Conservation (phyloP, 1,140 invertebrate genomes). For the Aphaenogaster ashmeadi region DNA sequence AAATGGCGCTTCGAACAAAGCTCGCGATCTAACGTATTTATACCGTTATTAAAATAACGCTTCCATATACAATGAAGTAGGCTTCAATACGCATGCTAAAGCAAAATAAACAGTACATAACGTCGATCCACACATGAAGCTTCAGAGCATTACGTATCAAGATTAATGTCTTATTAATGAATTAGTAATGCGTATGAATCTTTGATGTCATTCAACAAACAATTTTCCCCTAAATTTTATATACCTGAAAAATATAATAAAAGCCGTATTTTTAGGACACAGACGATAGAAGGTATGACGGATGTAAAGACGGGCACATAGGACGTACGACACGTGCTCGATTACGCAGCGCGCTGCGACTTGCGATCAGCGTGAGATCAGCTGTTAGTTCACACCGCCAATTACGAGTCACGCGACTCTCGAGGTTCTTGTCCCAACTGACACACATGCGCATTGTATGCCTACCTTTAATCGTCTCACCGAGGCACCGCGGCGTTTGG, state of each 20-base stretch:
- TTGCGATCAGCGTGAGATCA: slow-evolving; percentile 68
- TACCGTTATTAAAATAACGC: slow-evolving; percentile 17
- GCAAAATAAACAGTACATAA: neutral
- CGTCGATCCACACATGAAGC: neutral
- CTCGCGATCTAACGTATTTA: slow-evolving; percentile 20
- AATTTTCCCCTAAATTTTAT: neutral
- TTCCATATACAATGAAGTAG: neutral
- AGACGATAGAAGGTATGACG: neutral
- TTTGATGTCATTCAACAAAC: neutral
- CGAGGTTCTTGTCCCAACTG: slow-evolving; percentile 70
- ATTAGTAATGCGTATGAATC: neutral
- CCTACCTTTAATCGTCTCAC: slow-evolving; percentile 56
- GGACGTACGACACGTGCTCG: slow-evolving; percentile 16
- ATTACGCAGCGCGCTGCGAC: slow-evolving; percentile 45
- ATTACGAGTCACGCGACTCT: slow-evolving; percentile 72
- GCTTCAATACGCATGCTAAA: neutral
- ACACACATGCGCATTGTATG: slow-evolving; percentile 65
- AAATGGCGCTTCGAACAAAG: slow-evolving; percentile 24
- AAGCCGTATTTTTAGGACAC: neutral
- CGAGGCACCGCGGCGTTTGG: slow-evolving; percentile 24
- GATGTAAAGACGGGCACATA: neutral
- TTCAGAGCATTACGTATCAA: neutral
- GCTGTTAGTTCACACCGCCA: slow-evolving; percentile 70
- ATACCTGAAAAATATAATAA: neutral
- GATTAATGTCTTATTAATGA: too few relatives aligned